phyloP scores from a whole-genome alignment of 92 coral and sea anemone species.

The Micromussa lordhowensis region DNA sequence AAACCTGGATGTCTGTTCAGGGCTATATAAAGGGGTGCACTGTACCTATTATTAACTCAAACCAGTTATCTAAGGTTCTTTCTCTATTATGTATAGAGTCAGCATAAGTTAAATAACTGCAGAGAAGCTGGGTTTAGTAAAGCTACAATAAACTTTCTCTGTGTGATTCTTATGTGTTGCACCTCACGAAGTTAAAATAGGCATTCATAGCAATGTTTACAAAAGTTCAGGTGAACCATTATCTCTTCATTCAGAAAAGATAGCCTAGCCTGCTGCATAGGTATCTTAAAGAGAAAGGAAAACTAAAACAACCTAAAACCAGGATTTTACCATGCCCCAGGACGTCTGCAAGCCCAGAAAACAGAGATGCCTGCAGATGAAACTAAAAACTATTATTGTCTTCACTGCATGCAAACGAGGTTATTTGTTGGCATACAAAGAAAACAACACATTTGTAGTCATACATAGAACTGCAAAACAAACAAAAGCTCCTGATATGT shows the following conservation, averaged over 20 bases:
- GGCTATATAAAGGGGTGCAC: not conserved
- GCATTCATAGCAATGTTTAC: not conserved
- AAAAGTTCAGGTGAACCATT: slow-evolving; percentile 1
- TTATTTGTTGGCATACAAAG: not conserved
- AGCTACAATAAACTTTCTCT: not conserved
- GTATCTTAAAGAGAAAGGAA: not conserved
- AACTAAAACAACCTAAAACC: not conserved
- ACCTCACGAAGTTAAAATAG: slow-evolving; percentile 19
- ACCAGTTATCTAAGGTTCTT: slow-evolving; percentile 6
- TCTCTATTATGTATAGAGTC: slow-evolving; percentile 1
- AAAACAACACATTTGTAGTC: not conserved
- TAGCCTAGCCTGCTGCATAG: not conserved
- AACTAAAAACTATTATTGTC: slow-evolving; percentile 6
- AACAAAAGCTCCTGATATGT: not conserved
- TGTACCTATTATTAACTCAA: not conserved
- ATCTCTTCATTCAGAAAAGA: not conserved
- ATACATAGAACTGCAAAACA: not conserved
- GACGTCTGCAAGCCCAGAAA: slow-evolving; percentile 10
- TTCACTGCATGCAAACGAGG: slow-evolving; percentile 9
- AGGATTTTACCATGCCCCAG: not conserved
- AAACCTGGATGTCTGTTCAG: slow-evolving; percentile 19
- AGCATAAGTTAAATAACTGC: not conserved
- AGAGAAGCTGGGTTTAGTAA: not conserved
- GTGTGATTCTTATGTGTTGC: not conserved
- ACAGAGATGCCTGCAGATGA: not conserved